Evolutionary conservation across 2,888 invertebrate genomes (phyloP).

Genomic region (Ormyrus nitidulus): DNA sequence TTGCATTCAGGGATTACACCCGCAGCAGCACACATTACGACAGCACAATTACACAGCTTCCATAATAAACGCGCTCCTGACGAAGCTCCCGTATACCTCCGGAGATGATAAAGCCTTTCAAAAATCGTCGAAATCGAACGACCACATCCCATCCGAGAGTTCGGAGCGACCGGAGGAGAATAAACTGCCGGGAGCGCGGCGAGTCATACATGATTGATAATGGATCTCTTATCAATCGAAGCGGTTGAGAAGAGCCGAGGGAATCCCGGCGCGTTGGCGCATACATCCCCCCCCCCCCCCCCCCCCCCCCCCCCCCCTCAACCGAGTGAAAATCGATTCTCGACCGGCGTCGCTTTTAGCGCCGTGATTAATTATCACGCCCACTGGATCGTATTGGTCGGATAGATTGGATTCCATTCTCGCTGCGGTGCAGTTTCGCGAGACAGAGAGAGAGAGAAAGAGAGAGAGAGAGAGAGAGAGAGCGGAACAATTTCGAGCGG

Average conservation of each 20-base stretch:
- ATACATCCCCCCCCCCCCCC: too few species aligned
- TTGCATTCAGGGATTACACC: too few species aligned
- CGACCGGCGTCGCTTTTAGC: conserved; percentile 30
- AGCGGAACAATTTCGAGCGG: conserved; percentile 19
- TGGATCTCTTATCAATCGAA: neutral
- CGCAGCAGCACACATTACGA: too few species aligned
- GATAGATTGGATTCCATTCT: conserved; percentile 61
- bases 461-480: conserved; percentile 3
- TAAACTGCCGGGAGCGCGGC: neutral
- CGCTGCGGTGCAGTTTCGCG: neutral
- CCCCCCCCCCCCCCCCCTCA: too few species aligned
- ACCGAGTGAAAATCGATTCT: too few species aligned
- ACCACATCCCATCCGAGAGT: too few species aligned
- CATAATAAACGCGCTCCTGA: too few species aligned
- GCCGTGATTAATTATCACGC: conserved; percentile 61
- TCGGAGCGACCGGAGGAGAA: too few species aligned
- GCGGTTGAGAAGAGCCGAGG: neutral
- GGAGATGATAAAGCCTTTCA: too few species aligned
- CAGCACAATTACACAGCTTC: too few species aligned
- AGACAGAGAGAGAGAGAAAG: neutral
- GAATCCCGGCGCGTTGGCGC: neutral
- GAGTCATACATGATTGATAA: neutral
- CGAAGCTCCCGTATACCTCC: too few species aligned
- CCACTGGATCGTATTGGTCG: conserved; percentile 57
- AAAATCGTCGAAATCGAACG: too few species aligned